Base-by-base conservation (phyloP, 2,888 invertebrate species). In the Rhamnusium bicolor region DNA sequence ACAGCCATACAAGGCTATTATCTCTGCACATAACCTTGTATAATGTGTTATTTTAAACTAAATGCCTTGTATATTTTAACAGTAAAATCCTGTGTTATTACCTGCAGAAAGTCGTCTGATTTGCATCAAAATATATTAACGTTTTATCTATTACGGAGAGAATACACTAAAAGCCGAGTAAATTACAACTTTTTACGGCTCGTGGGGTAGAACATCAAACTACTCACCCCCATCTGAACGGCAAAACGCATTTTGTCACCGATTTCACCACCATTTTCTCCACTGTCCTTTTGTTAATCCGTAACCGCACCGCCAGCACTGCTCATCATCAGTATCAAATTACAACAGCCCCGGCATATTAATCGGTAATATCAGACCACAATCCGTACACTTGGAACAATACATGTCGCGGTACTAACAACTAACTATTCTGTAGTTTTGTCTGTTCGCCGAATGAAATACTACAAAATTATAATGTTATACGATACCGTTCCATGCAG, bases 401-500 rank as follows among this genome's bases (percentile, higher is more conserved):
- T 51, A 24, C 65, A 12, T 14, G 24, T 6, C 65, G 29, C 16
- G 12, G 53, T 12, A 40, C 65, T 16, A 40, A n/a, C 53, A 29
- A 14, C 27, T 51, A 47, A 47, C 40, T 18, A 32, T 14, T 12
- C 18, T 19, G 61, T 14, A 47, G 19, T 46, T 46, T 46, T 46
- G 63, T 21, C 32, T 18, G 65, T 56, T 4, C 56, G 56, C 29
- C 56, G 14, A 16, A 24, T 51, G 14, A 19, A 19, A 24, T 58
- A 51, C 53, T 24, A 27, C 19, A 29, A 53, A 65, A 67, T 67
- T 56, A 51, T 51, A 18, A 27, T 40, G 54, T 67, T 32, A 67
- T 67, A 46, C 67, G 67, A 67, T 67, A 67, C 46, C 51, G 29
- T 51, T 8, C 53, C 24, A 51, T 27, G 53, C 21, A 29, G 65